These are phyloP conservation scores for Theocolax elegans DNA, from an alignment of 1,140 invertebrate genomes.

Conservation along the genomic window DNA sequence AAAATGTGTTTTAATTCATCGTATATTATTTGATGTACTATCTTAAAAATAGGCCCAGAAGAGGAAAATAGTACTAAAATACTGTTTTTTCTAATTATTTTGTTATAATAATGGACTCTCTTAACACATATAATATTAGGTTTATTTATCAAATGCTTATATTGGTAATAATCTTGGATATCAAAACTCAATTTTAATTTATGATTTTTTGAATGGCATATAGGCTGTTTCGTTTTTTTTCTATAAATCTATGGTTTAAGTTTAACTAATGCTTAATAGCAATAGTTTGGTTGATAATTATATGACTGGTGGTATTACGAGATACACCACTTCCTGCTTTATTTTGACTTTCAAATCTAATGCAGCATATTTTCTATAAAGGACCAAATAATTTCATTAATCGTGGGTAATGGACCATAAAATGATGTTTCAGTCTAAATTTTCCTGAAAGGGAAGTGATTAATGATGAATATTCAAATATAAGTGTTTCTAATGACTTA, in stretches of 20 bases:
- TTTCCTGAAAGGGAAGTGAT: too few relatives aligned
- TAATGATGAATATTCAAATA: background rate
- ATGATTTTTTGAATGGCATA: background rate
- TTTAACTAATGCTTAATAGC: background rate
- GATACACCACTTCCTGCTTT: background rate
- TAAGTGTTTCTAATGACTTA: background rate
- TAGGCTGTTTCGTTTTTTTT: background rate
- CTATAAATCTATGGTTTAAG: background rate
- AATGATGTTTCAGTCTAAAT: conserved; percentile 14
- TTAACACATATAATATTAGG: too few relatives aligned
- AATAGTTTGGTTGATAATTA: conserved; percentile 1
- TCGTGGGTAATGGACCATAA: background rate
- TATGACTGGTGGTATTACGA: background rate
- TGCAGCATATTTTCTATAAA: conserved; percentile 8
- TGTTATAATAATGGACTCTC: background rate
- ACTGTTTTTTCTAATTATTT: conserved; percentile 2
- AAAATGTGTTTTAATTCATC: too few relatives aligned
- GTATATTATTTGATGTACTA: too few relatives aligned
- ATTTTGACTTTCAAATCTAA: background rate
- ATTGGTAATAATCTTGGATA: too few relatives aligned
- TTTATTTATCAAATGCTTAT: too few relatives aligned
- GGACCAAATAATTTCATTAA: conserved; percentile 5
- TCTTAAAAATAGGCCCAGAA: too few relatives aligned
- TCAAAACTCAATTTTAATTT: too few relatives aligned
- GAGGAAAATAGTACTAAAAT: background rate